Conservation (phyloP, 2,113 vertebrate genomes). For the Cyrtonyx montezumae region DNA sequence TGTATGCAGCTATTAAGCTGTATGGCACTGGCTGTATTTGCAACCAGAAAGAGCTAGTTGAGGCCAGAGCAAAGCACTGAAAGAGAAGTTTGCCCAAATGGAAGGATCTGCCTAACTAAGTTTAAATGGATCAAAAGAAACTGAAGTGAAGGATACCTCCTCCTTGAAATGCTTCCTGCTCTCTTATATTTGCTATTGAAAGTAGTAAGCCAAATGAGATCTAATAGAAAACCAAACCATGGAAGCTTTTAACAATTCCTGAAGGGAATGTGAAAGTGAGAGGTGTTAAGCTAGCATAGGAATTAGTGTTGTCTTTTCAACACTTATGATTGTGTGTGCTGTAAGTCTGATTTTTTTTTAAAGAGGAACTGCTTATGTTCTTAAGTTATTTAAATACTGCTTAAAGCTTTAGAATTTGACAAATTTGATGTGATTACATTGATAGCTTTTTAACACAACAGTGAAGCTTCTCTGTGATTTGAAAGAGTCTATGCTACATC, state of each 20-base stretch:
- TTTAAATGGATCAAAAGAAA: neutral
- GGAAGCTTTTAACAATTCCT: neutral
- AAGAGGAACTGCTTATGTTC: neutral
- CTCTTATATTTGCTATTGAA: neutral
- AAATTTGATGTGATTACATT: neutral
- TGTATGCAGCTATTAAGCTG: rapidly evolving
- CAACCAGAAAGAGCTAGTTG: neutral
- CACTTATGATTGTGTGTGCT: neutral
- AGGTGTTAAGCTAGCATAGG: neutral
- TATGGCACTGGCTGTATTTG: neutral
- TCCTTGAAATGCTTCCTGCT: neutral
- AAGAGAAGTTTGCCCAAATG: neutral
- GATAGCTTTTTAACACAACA: neutral
- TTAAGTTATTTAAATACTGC: neutral
- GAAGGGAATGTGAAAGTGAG: neutral
- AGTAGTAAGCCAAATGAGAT: neutral
- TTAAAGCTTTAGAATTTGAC: neutral
- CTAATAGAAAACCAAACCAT: neutral
- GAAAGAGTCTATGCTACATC: neutral
- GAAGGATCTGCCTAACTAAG: neutral
- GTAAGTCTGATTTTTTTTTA: neutral
- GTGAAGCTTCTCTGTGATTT: neutral
- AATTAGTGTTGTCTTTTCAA: neutral
- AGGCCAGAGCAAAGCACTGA: neutral
- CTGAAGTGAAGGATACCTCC: rapidly evolving